Conservation (phyloP, 2,113 vertebrate genomes). For the Ia io region DNA sequence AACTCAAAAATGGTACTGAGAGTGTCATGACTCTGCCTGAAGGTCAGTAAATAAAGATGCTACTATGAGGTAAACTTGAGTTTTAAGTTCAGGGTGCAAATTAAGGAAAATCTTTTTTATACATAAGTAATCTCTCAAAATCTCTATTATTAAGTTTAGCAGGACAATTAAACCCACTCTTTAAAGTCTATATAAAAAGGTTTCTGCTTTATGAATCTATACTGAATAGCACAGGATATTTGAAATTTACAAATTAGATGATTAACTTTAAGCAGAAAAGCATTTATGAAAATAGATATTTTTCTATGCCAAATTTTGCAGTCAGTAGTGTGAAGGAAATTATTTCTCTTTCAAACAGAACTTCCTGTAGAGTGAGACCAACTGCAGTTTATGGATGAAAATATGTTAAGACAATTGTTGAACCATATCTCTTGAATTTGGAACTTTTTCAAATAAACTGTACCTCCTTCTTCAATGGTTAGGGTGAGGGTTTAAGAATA, state of each 20-base stretch:
- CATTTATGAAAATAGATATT: slow-evolving; percentile 23
- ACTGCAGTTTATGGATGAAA: slow-evolving; percentile 22
- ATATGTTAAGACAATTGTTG: neutral
- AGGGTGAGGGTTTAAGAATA: slow-evolving; percentile 22
- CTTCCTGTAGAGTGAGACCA: neutral
- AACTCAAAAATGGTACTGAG: slow-evolving; percentile 79
- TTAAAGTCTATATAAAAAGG: slow-evolving; percentile 39
- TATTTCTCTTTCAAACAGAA: slow-evolving; percentile 38
- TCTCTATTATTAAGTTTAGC: neutral
- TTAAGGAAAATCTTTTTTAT: slow-evolving; percentile 56
- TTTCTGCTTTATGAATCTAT: slow-evolving; percentile 39
- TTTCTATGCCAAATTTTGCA: slow-evolving; percentile 44
- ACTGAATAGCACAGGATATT: neutral
- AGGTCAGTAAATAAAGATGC: slow-evolving; percentile 88
- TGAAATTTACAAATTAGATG: slow-evolving; percentile 45
- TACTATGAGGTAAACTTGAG: slow-evolving; percentile 82
- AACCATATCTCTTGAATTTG: neutral
- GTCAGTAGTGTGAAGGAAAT: neutral
- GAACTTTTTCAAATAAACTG: slow-evolving; percentile 20
- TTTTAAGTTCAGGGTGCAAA: slow-evolving; percentile 69
- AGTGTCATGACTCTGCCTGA: slow-evolving; percentile 84
- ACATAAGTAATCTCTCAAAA: slow-evolving; percentile 35
- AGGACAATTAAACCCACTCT: slow-evolving; percentile 29
- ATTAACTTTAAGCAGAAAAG: slow-evolving; percentile 38
- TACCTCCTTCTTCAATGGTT: slow-evolving; percentile 21